phyloP scores from a whole-genome alignment of 2,113 vertebrate species.

The Thryonomys swinderianus region DNA sequence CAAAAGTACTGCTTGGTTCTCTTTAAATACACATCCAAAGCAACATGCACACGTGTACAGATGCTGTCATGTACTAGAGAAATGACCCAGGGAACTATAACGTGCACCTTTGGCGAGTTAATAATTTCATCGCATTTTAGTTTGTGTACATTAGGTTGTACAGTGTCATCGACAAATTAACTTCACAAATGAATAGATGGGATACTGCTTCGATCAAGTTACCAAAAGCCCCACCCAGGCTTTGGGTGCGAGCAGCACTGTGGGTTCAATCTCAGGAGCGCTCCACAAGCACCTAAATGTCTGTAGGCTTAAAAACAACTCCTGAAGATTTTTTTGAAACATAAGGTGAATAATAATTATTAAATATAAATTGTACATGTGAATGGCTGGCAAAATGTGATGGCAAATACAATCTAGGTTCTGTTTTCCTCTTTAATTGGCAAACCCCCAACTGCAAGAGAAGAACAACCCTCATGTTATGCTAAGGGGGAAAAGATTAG shows the following conservation, averaged over 20 bases:
- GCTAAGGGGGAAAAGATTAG: background rate
- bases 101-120: background rate
- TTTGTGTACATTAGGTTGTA: conserved; percentile 65
- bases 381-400: background rate
- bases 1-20: background rate
- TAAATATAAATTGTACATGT: background rate
- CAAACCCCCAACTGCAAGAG: background rate
- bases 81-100: background rate
- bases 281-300: background rate
- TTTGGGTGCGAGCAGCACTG: background rate
- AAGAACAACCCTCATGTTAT: background rate
- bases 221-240: conserved; percentile 68
- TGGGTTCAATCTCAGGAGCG: background rate
- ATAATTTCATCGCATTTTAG: conserved; percentile 60
- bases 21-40: background rate
- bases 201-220: conserved; percentile 70
- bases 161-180: conserved; percentile 51
- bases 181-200: conserved; percentile 73
- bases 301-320: background rate
- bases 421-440: background rate
- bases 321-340: background rate
- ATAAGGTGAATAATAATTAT: background rate
- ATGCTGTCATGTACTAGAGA: background rate
- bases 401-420: background rate
- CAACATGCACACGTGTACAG: background rate